phyloP scores from a whole-genome alignment of 2,113 vertebrate genomes.

The Catharus bicknelli region DNA sequence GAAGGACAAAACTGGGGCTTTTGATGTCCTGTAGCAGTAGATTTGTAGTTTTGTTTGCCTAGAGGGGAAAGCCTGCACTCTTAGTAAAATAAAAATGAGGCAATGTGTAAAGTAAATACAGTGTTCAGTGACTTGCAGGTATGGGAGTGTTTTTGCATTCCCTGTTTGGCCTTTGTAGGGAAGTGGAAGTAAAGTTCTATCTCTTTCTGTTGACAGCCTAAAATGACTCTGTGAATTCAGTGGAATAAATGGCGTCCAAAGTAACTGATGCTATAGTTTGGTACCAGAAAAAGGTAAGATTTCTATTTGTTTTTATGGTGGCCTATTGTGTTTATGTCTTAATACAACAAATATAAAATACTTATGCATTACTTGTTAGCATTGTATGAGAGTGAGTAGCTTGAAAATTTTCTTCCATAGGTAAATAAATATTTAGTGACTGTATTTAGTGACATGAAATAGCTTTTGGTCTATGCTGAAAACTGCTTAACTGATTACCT shows the following conservation, averaged over 20 bases:
- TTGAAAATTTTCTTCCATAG: neutral
- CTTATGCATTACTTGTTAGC: neutral
- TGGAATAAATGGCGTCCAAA: conserved; percentile 98
- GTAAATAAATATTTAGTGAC: neutral
- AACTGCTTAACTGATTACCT: neutral
- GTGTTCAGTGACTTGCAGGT: conserved; percentile 56
- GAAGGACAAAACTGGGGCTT: neutral
- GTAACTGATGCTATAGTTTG: conserved; percentile 99
- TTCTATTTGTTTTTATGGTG: conserved; percentile 19
- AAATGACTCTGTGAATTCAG: conserved; percentile 87
- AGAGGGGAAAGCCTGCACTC: neutral
- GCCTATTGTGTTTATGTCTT: neutral
- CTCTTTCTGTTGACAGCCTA: conserved; percentile 84
- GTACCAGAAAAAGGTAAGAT: conserved; percentile 99
- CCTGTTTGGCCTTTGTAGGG: neutral
- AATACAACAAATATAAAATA: neutral
- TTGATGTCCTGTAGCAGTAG: conserved; percentile 25
- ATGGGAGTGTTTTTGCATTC: conserved; percentile 36
- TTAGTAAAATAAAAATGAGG: conserved; percentile 62
- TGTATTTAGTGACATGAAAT: neutral
- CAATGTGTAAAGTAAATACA: conserved; percentile 63
- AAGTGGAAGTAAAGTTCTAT: conserved; percentile 67
- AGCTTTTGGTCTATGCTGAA: neutral
- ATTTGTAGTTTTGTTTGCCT: conserved; percentile 34
- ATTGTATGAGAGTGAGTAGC: neutral